Conservation (phyloP, 2,888 invertebrate genomes). For the Dioctria linearis region DNA sequence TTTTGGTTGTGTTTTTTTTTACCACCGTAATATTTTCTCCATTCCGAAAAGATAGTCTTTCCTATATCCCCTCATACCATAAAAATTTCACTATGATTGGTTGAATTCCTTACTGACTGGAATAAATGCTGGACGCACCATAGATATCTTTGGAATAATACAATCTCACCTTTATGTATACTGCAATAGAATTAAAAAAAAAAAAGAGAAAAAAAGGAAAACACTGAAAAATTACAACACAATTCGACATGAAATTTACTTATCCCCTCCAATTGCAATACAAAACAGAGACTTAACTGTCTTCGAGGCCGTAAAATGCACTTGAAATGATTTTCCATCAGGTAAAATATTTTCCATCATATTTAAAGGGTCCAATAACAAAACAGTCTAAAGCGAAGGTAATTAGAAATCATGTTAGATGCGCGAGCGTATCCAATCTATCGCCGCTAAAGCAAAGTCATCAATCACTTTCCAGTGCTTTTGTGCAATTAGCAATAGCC, state of each 20-base stretch:
- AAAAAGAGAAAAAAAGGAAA: background rate
- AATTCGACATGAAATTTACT: slow-evolving; percentile 12
- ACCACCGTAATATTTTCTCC: too few relatives aligned
- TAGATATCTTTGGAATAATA: too few relatives aligned
- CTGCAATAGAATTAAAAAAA: too few relatives aligned
- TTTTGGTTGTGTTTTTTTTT: too few relatives aligned
- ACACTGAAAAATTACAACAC: background rate
- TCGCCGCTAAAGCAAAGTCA: slow-evolving; percentile 49
- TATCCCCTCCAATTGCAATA: background rate
- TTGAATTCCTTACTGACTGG: too few relatives aligned
- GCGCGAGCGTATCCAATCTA: slow-evolving; percentile 47
- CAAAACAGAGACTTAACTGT: background rate
- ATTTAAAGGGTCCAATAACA: slow-evolving; percentile 22
- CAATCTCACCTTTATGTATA: too few relatives aligned
- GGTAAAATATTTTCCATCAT: slow-evolving; percentile 6
- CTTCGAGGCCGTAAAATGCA: slow-evolving; percentile 14
- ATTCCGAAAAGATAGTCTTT: too few relatives aligned
- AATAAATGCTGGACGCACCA: too few relatives aligned
- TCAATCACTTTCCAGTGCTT: slow-evolving; percentile 32
- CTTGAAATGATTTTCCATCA: slow-evolving; percentile 17
- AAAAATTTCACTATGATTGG: too few relatives aligned
- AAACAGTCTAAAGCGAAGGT: slow-evolving; percentile 22
- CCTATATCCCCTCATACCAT: too few relatives aligned
- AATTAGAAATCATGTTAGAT: slow-evolving; percentile 50
- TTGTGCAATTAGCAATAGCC: slow-evolving; percentile 26